Evolutionary conservation across 1,140 invertebrate species (phyloP).

Genomic region (Euura lappo): DNA sequence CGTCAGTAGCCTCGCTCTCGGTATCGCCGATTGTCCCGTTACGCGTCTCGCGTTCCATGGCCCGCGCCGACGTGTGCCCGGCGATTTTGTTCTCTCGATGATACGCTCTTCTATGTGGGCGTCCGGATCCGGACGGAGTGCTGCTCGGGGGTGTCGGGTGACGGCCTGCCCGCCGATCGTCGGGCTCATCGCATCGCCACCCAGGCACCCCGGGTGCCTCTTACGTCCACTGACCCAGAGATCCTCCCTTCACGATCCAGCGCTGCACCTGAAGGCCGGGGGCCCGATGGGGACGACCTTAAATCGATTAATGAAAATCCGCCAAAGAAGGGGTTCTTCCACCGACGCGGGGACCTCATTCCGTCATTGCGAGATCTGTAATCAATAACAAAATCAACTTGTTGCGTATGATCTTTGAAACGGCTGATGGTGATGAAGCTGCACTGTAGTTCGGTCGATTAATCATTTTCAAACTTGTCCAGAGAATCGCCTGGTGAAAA

Average conservation of each 20-base stretch:
- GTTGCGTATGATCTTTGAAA: too few species aligned
- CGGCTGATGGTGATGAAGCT: too few species aligned
- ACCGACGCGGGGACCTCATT: not conserved
- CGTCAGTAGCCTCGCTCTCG: conserved; percentile 41
- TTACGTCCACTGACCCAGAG: conserved; percentile 32
- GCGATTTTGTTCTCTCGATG: conserved; percentile 24
- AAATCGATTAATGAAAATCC: not conserved
- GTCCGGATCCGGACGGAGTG: conserved; percentile 44
- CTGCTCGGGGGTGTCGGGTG: conserved; percentile 43
- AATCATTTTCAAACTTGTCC: too few species aligned
- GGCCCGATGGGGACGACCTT: not conserved
- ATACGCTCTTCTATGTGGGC: conserved; percentile 44
- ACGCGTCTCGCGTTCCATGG: conserved; percentile 56
- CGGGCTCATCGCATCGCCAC: conserved; percentile 58
- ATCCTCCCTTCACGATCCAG: not conserved
- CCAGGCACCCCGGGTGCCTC: conserved; percentile 41
- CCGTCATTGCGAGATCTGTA: not conserved
- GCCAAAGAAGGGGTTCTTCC: not conserved
- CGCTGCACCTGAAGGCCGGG: not conserved
- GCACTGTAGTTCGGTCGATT: too few species aligned
- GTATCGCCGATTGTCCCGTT: conserved; percentile 49
- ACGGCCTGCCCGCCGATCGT: conserved; percentile 47
- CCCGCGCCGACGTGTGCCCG: conserved; percentile 30
- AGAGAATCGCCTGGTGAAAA: too few species aligned
- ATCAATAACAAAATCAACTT: too few species aligned